phyloP scores from a whole-genome alignment of 2,888 invertebrate species.

The Ephialtes manifestator region DNA sequence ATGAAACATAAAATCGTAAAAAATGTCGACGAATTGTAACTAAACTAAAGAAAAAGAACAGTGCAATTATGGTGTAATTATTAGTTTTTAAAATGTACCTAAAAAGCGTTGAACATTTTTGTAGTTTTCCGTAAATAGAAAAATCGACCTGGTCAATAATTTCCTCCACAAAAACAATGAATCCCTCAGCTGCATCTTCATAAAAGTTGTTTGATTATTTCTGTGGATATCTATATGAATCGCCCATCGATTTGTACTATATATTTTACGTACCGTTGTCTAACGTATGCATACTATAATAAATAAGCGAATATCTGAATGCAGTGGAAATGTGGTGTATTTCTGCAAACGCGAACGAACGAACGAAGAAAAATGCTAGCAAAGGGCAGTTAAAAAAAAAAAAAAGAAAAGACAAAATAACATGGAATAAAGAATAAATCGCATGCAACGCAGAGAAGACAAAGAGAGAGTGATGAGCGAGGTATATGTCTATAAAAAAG shows the following conservation, averaged over 20 bases:
- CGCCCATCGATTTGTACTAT: constrained; percentile 73
- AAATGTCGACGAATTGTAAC: background rate
- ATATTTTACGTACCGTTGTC: constrained; percentile 76
- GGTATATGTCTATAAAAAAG: constrained; percentile 24
- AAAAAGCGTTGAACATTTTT: constrained; percentile 1
- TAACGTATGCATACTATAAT: constrained; percentile 72
- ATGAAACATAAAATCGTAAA: background rate
- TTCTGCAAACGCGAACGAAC: constrained; percentile 8
- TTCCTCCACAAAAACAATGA: background rate
- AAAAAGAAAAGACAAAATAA: background rate
- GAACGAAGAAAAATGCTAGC: constrained; percentile 11
- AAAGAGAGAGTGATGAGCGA: constrained; percentile 24
- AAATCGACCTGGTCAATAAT: background rate
- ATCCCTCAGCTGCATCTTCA: constrained; percentile 10
- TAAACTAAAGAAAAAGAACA: background rate
- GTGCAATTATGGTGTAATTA: background rate
- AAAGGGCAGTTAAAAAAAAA: constrained; percentile 19
- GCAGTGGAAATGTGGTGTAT: constrained; percentile 19
- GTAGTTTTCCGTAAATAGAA: background rate
- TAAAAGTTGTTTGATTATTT: constrained; percentile 20
- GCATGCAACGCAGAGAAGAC: background rate
- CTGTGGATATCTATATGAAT: constrained; percentile 48
- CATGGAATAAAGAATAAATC: constrained; percentile 1
- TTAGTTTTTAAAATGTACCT: background rate
- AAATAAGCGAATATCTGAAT: constrained; percentile 59